Conservation (phyloP, 2,113 vertebrate species). For the Ammodytes marinus region DNA sequence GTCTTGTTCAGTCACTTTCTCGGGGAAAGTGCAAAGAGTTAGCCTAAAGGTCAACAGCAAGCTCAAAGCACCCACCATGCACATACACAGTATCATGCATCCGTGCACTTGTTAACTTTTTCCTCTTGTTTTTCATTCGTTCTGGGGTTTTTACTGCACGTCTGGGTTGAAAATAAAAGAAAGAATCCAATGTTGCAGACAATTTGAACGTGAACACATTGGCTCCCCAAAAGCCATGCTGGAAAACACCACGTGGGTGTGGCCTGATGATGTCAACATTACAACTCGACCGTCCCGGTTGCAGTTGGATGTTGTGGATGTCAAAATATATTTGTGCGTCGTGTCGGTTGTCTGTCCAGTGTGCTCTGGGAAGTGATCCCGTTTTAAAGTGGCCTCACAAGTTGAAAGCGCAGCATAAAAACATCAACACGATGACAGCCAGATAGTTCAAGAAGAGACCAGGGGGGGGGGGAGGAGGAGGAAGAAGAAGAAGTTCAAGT, state of each 20-base stretch:
- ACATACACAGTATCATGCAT: neutral
- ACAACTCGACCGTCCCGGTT: neutral
- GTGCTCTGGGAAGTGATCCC: neutral
- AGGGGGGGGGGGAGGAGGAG: neutral
- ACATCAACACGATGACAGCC: neutral
- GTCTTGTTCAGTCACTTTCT: neutral
- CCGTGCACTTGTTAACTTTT: neutral
- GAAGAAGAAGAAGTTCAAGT: conserved; percentile 5
- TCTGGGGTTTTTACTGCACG: neutral
- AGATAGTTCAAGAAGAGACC: conserved; percentile 19
- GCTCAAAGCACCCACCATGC: neutral
- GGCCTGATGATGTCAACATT: conserved; percentile 46
- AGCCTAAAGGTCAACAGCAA: conserved; percentile 8
- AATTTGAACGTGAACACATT: conserved; percentile 20
- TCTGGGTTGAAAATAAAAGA: neutral
- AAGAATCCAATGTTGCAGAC: conserved; percentile 39
- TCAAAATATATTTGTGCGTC: neutral
- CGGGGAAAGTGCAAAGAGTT: neutral
- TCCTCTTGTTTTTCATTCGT: too few relatives aligned
- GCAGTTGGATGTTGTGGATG: conserved; percentile 13
- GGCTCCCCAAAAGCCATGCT: conserved; percentile 24
- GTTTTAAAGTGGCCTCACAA: neutral
- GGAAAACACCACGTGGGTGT: conserved; percentile 58
- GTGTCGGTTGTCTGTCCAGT: neutral
- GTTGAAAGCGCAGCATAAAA: conserved; percentile 14